phyloP scores from a whole-genome alignment of 2,113 vertebrate genomes.

The Aspidoscelis tigris region DNA sequence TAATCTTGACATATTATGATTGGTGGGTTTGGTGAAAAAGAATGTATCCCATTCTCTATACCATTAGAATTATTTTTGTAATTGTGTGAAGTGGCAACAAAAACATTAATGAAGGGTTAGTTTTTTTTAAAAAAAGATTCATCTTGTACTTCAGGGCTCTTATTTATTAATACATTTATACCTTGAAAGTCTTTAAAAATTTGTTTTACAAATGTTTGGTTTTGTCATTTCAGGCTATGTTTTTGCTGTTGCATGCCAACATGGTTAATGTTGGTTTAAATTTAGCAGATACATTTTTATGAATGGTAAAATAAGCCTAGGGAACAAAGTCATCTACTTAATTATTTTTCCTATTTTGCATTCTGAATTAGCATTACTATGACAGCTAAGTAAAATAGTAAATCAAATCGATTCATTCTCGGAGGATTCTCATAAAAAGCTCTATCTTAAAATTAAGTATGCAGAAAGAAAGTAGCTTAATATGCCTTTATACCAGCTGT shows the following conservation, averaged over 20 bases:
- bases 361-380: not conserved
- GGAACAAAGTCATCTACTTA: not conserved
- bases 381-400: slow-evolving; percentile 28
- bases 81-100: not conserved
- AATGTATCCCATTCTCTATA: not conserved
- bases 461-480: no score
- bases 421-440: no score
- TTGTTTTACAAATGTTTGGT: no score
- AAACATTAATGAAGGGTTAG: slow-evolving; percentile 10
- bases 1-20: no score
- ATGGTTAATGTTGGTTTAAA: no score
- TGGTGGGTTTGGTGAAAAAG: not conserved
- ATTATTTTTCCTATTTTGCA: not conserved
- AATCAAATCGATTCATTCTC: no score
- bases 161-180: slow-evolving; percentile 1
- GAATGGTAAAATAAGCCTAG: not conserved
- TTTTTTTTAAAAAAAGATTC: not conserved
- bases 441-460: no score
- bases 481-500: no score
- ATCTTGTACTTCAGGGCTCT: not conserved
- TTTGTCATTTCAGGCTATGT: no score
- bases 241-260: not conserved
- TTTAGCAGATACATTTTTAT: not conserved
- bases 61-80: not conserved
- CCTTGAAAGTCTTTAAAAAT: not conserved